phyloP scores from a whole-genome alignment of 2,797 vertebrate genomes.

The Pterois miles region DNA sequence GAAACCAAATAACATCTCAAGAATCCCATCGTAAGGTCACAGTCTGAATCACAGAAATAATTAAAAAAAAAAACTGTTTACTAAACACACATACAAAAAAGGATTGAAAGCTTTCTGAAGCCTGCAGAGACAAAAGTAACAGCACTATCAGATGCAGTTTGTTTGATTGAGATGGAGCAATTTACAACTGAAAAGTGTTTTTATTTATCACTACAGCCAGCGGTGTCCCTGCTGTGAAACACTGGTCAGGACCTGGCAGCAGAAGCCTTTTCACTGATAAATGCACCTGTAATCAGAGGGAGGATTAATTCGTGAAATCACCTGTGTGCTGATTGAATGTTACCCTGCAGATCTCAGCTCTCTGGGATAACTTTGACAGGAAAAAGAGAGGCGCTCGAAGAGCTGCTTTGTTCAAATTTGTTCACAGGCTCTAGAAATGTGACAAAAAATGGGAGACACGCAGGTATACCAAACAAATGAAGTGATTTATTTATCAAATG shows the following conservation, averaged over 20 bases:
- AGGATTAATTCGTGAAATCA: slow-evolving; percentile 23
- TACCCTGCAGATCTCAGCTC: neutral
- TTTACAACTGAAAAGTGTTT: neutral
- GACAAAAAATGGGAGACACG: too few species aligned
- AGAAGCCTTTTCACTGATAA: slow-evolving; percentile 6
- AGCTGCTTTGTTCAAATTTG: neutral
- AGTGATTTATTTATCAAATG: too few species aligned
- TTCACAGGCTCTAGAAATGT: too few species aligned
- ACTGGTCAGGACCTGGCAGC: slow-evolving; percentile 10
- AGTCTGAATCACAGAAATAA: neutral
- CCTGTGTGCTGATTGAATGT: slow-evolving; percentile 5
- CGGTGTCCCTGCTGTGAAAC: slow-evolving; percentile 4
- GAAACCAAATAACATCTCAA: neutral
- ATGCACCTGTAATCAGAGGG: slow-evolving; percentile 15
- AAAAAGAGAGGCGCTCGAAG: neutral
- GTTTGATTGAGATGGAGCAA: neutral
- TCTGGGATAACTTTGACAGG: neutral
- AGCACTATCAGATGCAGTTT: neutral
- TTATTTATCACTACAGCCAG: slow-evolving; percentile 3
- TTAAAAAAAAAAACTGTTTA: neutral
- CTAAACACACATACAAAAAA: neutral
- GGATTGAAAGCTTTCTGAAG: neutral
- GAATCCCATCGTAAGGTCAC: neutral
- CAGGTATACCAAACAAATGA: too few species aligned
- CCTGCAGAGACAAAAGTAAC: neutral